Evolutionary conservation across 2,113 vertebrate species (phyloP), one percentile per base, ranked within the genome.

Genomic region (Anarrhichthys ocellatus): DNA sequence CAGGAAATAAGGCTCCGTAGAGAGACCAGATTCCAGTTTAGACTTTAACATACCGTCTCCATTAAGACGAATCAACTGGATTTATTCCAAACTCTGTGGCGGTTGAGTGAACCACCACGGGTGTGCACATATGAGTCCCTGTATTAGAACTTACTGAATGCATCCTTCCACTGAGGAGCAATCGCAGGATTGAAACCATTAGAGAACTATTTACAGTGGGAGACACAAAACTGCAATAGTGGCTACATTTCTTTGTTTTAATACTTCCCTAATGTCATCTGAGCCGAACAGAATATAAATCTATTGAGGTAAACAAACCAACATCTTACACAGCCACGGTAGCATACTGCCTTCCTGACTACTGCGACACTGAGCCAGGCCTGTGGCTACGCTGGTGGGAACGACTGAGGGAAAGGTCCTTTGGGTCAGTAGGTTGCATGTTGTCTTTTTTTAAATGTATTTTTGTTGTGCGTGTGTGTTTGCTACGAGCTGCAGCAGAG

Each of bases 361-460:
- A 61, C 87, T 86, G 83, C n/a, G 59, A 83, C 54, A 81, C 59
- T 54, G 29, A 80, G 78, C 54, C 59, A 36, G 6, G 18, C 17
- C 64, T 76, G n/a, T 66, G 81, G 67, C 83, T 75, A 29, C 66
- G 86, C 88, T 81, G 80, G 73, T 87, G 82, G 84, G 76, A 62
- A 58, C 18, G 29, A 73, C 54, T 75, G 75, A 82, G 62, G 73
- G 77, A 65, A 64, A 87, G 73, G 82, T 90, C 90, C 93, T 93
- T 92, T 93, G 94, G 92, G 89, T 92, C 79, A 80, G 86, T 80
- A 78, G 82, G 91, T 90, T 92, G 91, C 88, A 89, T 89, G 87
- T 86, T 40, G 17, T 68, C 46, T 20, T 20, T 50, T 6, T 58
- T 42, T 9, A 5, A 10, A n/a, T n/a, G 9, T n/a, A 50, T 3